Evolutionary conservation across 2,797 vertebrate species (phyloP).

Genomic region (Mormyrus proboscirostris): DNA sequence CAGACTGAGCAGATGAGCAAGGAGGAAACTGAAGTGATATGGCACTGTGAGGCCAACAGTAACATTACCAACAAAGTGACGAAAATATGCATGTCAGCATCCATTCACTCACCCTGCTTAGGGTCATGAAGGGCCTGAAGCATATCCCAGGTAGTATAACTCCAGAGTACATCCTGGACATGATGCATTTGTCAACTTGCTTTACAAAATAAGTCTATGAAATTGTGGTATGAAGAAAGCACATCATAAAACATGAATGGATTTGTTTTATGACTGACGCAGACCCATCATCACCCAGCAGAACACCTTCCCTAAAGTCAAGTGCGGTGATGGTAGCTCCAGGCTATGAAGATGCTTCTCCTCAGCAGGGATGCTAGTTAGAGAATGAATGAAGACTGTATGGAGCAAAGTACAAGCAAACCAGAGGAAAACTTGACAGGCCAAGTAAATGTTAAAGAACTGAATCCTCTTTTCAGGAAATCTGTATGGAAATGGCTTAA

Average conservation of each 20-base stretch:
- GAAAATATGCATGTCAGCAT: neutral
- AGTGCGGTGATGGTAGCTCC: neutral
- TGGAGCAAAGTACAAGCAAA: neutral
- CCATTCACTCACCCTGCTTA: neutral
- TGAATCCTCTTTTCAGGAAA: neutral
- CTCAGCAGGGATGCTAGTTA: neutral
- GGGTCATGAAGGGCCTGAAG: neutral
- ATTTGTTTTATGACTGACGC: neutral
- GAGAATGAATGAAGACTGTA: neutral
- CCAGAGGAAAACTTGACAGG: slow-evolving; percentile 1
- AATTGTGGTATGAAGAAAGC: neutral
- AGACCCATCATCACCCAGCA: neutral
- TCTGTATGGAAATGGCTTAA: neutral
- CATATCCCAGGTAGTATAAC: neutral
- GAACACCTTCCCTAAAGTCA: neutral
- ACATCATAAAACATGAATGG: neutral
- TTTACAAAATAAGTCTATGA: neutral
- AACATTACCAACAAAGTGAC: neutral
- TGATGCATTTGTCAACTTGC: neutral
- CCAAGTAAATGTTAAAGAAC: neutral
- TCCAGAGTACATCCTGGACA: neutral
- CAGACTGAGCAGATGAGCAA: neutral
- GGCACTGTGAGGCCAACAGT: neutral
- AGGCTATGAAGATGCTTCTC: neutral
- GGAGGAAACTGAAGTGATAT: neutral